Evolutionary conservation across 1,140 invertebrate species (phyloP), one percentile per base, ranked within the genome.

Genomic region (Ips nitidus): DNA sequence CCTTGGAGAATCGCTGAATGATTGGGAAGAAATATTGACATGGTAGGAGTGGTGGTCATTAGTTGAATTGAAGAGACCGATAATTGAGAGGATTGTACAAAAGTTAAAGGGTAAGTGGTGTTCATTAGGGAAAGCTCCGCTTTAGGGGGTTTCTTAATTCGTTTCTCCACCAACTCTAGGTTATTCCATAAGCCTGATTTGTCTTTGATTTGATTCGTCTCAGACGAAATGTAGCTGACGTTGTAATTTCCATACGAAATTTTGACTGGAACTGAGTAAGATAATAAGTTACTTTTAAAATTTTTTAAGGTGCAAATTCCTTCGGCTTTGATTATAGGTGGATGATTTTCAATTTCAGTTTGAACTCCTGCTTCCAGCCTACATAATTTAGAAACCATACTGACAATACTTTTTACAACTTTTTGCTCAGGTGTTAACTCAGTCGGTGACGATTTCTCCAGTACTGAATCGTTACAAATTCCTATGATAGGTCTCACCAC

Each of bases 401-500:
- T 22, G 22, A 22, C 22, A 22, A 22, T 22, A 22, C 22, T 22
- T 22, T 22, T 22, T 22, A 22, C 22, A 22, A 22, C 22, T 22
- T 22, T 22, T 22, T 22, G 22, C 22, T 22, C 22, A 22, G 22
- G 22, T 22, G 22, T 22, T 22, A 22, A 22, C 22, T 22, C 22
- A 22, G 22, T 22, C 22, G 22, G 22, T 22, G 22, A 22, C 22
- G 22, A 22, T n/a, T 5, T 4, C 7, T 72, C 58, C 36, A 72
- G 6, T 5, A 61, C 40, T 2, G 39, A 41, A 39, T 52, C 57
- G 36, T 69, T 66, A 39, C 61, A 59, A 4, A 72, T 72, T 5
- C 36, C 52, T 3, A 72, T 55, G 39, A 70, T 43, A 5, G 71
- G 71, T 61, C 56, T 69, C 8, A 69, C 53, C 6, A 65, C 22